Base-by-base conservation (phyloP, 2,797 vertebrate genomes). In the Carapus acus region DNA sequence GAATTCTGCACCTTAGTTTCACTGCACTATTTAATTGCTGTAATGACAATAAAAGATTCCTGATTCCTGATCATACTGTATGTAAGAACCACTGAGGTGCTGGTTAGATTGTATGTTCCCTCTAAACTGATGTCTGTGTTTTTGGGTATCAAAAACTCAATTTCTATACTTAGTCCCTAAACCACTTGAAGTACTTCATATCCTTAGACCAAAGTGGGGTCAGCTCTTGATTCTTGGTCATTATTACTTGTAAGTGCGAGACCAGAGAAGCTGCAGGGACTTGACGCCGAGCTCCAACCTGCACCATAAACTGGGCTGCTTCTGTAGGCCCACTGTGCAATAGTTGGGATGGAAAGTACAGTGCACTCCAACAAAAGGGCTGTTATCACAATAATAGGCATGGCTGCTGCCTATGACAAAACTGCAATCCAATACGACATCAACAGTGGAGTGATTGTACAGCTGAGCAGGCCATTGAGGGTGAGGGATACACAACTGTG, bases 381-480 rank as follows among this genome's bases (percentile, higher is more conserved):
- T 74, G 75, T 82, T 71, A 58, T 58, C 38, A 8, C 51, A 62
- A 71, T 69, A 58, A 72, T 71, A 75, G 69, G 74, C 17, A 29
- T 40, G 51, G 53, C 49, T 20, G 51, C 61, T 20, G 47, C 63
- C 76, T 69, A 71, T 60, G 60, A 76, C 64, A 74, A 77, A 36
- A 77, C 60, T 53, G 68, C 67, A 61, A 74, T 79, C 73, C 71
- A 69, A 79, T 74, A 76, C 61, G 64, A 47, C 66, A 49, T 56
- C 48, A 71, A 79, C 70, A 82, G 52, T 67, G 50, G 66, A 59
- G 11, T 37, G 59, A 75, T 79, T 82, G 73, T 79, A 70, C 65
- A 58, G 62, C 58, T 39, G 58, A 31, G 44, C 42, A 54, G 54
- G 45, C 61, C 21, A 62, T 55, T 43, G 62, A 73, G 61, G 53